A percentile compares a stretch with the other conserved stretches of the same genome.
Conservation (phyloP, 1,140 invertebrate species). For the Bombus balteatus region DNA sequence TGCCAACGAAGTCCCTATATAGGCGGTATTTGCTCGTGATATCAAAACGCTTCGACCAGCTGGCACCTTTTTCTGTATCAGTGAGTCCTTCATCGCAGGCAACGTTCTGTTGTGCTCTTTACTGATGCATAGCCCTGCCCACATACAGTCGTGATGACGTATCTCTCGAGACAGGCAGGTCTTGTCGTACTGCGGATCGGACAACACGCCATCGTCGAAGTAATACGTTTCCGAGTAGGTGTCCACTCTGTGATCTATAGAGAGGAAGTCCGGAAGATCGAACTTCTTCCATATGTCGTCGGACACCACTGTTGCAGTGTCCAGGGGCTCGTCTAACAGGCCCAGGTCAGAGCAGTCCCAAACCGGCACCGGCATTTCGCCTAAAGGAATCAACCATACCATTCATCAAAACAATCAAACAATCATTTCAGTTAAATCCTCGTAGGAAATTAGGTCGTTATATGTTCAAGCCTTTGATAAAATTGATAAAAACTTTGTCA, state of each 20-base stretch:
- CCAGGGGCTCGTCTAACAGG: conserved; percentile 62
- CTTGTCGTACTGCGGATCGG: conserved; percentile 53
- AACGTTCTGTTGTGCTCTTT: conserved; percentile 80
- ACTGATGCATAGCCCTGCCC: conserved; percentile 85
- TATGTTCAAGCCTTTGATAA: too few species aligned
- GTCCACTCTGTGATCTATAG: conserved; percentile 63
- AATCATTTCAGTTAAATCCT: too few species aligned
- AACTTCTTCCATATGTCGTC: conserved; percentile 84
- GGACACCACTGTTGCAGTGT: conserved; percentile 68
- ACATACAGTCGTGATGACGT: conserved; percentile 87
- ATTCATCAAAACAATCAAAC: too few species aligned
- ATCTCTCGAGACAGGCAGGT: conserved; percentile 75
- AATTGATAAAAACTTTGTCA: too few species aligned
- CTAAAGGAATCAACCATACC: not conserved
- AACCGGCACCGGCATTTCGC: conserved; percentile 69
- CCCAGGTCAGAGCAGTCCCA: conserved; percentile 65
- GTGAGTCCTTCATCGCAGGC: conserved; percentile 68
- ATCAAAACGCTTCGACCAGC: conserved; percentile 76
- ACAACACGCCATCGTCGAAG: conserved; percentile 42
- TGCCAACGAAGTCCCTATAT: not conserved
- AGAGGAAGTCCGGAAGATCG: conserved; percentile 73
- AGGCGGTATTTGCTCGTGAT: conserved; percentile 42
- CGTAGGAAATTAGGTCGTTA: too few species aligned
- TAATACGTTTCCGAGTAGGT: conserved; percentile 42
- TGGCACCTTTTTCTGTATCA: conserved; percentile 68